Percentiles rank a stretch among this genome's conserved stretches.
These are phyloP conservation scores for Carapus acus DNA, from an alignment of 2,797 vertebrate species.

Conservation along the genomic window DNA sequence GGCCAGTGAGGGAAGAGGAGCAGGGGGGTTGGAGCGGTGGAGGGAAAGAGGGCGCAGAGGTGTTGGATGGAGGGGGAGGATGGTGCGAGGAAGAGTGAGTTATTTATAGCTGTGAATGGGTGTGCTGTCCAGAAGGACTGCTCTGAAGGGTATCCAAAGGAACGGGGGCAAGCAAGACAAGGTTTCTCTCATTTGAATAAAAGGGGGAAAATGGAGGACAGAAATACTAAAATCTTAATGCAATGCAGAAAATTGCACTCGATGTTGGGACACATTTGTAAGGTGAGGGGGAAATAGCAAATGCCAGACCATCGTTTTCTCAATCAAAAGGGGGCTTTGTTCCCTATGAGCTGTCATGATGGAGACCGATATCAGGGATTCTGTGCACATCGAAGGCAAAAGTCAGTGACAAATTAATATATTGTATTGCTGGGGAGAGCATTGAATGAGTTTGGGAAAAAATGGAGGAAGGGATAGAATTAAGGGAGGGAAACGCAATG, in stretches of 20 bases:
- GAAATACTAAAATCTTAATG: slow-evolving; percentile 26
- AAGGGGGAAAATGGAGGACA: slow-evolving; percentile 40
- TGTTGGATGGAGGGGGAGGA: slow-evolving; percentile 25
- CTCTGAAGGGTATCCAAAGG: slow-evolving; percentile 73
- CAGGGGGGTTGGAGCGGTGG: slow-evolving; percentile 24
- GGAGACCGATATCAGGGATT: slow-evolving; percentile 26
- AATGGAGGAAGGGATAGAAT: slow-evolving; percentile 49
- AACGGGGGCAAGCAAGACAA: slow-evolving; percentile 58
- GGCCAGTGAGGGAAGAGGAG: slow-evolving; percentile 38
- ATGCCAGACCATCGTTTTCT: slow-evolving; percentile 30
- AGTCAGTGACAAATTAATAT: slow-evolving; percentile 33
- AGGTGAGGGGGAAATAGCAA: slow-evolving; percentile 4
- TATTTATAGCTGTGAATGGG: slow-evolving; percentile 79
- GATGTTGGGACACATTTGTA: slow-evolving; percentile 8
- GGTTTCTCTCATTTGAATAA: slow-evolving; percentile 64
- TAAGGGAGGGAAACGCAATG: slow-evolving; percentile 30
- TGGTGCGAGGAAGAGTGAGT: slow-evolving; percentile 38
- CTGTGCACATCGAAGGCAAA: slow-evolving; percentile 13
- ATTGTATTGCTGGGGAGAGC: slow-evolving; percentile 48
- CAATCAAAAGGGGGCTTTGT: slow-evolving; percentile 22
- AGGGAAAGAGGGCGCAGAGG: slow-evolving; percentile 5
- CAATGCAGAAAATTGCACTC: slow-evolving; percentile 22
- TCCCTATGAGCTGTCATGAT: slow-evolving; percentile 18
- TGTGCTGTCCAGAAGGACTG: slow-evolving; percentile 72
- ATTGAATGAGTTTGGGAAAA: slow-evolving; percentile 56